phyloP scores from a whole-genome alignment of 2,797 vertebrate species.

The Sitta carolinensis region DNA sequence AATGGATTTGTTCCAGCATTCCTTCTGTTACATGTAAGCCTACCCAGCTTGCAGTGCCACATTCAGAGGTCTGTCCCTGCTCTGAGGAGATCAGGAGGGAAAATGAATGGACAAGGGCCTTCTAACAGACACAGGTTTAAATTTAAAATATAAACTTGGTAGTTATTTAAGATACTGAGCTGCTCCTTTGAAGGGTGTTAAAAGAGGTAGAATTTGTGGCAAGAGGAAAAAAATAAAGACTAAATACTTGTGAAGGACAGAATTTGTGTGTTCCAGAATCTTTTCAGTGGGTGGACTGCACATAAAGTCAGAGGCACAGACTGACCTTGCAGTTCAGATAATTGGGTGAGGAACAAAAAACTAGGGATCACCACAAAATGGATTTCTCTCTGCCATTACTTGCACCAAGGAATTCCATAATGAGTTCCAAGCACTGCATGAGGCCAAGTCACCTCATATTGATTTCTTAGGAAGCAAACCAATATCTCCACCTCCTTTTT shows the following conservation, averaged over 20 bases:
- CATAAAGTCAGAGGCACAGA: neutral
- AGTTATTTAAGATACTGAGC: neutral
- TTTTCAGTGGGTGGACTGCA: neutral
- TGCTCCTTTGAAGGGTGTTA: neutral
- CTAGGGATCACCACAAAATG: neutral
- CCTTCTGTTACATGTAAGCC: neutral
- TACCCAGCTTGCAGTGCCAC: neutral
- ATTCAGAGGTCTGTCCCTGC: neutral
- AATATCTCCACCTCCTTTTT: neutral
- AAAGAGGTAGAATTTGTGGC: neutral
- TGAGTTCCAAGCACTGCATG: neutral
- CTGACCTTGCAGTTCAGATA: neutral
- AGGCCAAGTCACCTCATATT: neutral
- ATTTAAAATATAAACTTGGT: neutral
- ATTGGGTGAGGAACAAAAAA: neutral
- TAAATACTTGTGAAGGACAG: neutral
- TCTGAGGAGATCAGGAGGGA: neutral
- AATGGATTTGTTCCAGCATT: neutral
- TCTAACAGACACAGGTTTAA: neutral
- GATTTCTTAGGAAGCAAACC: neutral
- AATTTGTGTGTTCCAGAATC: neutral
- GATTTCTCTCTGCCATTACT: neutral
- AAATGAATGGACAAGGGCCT: neutral
- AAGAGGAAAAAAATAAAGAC: neutral
- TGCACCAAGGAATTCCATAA: neutral